Evolutionary conservation across 2,797 vertebrate genomes (phyloP).

Genomic region (Rhabdomys pumilio): DNA sequence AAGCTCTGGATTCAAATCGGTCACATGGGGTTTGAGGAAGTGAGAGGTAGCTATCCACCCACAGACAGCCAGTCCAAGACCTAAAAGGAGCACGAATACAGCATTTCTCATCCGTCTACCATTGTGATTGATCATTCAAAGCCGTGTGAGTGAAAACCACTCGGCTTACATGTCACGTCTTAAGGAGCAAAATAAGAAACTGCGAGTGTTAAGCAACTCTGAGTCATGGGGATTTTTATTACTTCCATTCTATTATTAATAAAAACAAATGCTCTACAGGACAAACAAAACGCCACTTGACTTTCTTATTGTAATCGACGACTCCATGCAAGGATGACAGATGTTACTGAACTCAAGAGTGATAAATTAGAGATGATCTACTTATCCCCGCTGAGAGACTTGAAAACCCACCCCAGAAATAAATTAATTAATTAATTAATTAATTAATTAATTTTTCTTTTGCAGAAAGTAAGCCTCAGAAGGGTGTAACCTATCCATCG

Average conservation of each 20-base stretch:
- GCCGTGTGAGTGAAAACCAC: neutral
- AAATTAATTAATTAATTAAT: neutral
- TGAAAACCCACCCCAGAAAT: conserved; percentile 65
- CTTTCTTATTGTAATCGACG: conserved; percentile 63
- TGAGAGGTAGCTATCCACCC: neutral
- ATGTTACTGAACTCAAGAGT: conserved; percentile 50
- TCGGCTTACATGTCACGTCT: conserved; percentile 20
- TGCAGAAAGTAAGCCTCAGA: conserved; percentile 96
- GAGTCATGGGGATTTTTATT: conserved; percentile 46
- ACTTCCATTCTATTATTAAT: conserved; percentile 65
- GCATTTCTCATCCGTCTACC: neutral
- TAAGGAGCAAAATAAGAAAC: neutral
- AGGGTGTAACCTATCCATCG: conserved; percentile 95
- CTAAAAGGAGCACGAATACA: neutral
- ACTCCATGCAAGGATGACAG: neutral
- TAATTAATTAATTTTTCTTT: conserved; percentile 52
- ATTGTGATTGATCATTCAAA: conserved; percentile 2
- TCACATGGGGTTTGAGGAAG: neutral
- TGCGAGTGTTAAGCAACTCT: conserved; percentile 13
- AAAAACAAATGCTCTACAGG: conserved; percentile 17
- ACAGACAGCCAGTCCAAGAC: neutral
- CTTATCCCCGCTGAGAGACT: conserved; percentile 31
- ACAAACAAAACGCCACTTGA: conserved; percentile 68
- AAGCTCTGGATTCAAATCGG: neutral
- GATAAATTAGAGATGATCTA: conserved; percentile 20